These are phyloP conservation scores for chimpanzee (Pan troglodytes) DNA, from an alignment of 2,113 vertebrate genomes.

Conservation along the genomic window NHGRI_mPanTro3-v2.1_pri NC_072402.2:12066001-12066500, in stretches of 20 bases:
- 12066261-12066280: constrained; percentile 40
- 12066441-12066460: background rate
- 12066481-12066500: background rate
- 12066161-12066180: constrained; percentile 50
- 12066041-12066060: background rate
- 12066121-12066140: background rate
- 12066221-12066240: background rate
- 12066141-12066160: background rate
- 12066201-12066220: constrained; percentile 14
- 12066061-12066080: background rate
- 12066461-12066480: background rate
- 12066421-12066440: rapidly evolving
- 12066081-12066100: background rate
- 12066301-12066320: background rate
- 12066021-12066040: background rate
- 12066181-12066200: background rate
- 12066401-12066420: background rate
- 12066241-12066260: constrained; percentile 8
- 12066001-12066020: background rate
- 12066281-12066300: constrained; percentile 26
- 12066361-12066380: background rate
- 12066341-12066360: constrained; percentile 33
- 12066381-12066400: background rate
- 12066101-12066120: background rate
- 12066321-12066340: constrained; percentile 38